These are phyloP conservation scores for Cyclophora albipunctata DNA, from an alignment of 2,888 invertebrate genomes.

Conservation along the genomic window DNA sequence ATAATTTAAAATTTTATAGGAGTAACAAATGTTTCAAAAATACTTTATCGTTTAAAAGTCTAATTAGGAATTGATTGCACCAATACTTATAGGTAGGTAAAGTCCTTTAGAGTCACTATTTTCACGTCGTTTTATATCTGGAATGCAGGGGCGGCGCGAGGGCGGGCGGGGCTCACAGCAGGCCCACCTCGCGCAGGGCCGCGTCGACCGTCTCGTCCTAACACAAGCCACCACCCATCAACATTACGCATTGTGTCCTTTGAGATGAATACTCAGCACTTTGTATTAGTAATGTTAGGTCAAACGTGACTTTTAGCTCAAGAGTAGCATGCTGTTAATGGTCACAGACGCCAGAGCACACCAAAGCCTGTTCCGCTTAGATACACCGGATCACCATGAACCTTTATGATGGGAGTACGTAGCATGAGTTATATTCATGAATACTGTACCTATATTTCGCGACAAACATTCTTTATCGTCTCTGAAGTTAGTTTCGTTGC, in stretches of 20 bases:
- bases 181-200: constrained; percentile 94
- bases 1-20: too few species aligned
- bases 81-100: too few species aligned
- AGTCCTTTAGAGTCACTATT: too few species aligned
- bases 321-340: constrained; percentile 27
- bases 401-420: constrained; percentile 17
- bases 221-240: constrained; percentile 33
- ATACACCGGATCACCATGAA: background rate
- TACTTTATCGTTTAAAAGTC: too few species aligned
- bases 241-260: constrained; percentile 9
- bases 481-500: too few species aligned
- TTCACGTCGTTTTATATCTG: background rate
- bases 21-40: too few species aligned
- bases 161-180: constrained; percentile 77
- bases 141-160: constrained; percentile 17
- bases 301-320: background rate
- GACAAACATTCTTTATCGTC: too few species aligned
- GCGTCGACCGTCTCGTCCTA: constrained; percentile 96
- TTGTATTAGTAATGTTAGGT: too few species aligned
- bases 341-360: constrained; percentile 17
- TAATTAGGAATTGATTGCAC: too few species aligned
- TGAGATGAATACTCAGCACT: too few species aligned
- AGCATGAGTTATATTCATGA: constrained; percentile 19
- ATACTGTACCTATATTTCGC: too few species aligned
- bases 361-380: constrained; percentile 13